Base-by-base conservation (phyloP, 2,113 vertebrate genomes). In the Tupaia tana region DNA sequence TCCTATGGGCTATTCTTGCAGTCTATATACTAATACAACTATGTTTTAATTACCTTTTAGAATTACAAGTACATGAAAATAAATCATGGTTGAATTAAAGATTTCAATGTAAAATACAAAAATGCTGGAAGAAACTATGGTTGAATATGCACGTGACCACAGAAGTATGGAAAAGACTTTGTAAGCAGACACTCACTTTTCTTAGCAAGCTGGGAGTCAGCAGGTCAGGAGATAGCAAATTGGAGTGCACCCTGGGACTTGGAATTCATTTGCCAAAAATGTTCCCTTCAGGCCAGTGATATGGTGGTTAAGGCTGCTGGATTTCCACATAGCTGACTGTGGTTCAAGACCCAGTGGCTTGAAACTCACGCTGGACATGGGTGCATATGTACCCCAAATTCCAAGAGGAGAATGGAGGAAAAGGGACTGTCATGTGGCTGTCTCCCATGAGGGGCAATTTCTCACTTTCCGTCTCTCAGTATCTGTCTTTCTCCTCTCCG, bases 11-110 rank as follows among this genome's bases (percentile, higher is more conserved):
- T 78, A 67, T 58, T 34, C 78, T 81, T 73, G 58, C 29, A 18
- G 58, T 64, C 15, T 29, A 61, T 20, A n/a, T 70, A 29, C 63
- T 25, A 74, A 74, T 27, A 63, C 13, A 61, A 64, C 43, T 75
- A 61, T 25, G 16, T 86, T 92, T 56, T 31, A 69, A 34, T n/a
- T 52, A 52, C 12, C 61, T 70, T 93, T 80, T 61, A 85, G 31
- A 89, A 29, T 86, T 43, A 58, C 6, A 43, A 2, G 59, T 75
- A 24, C 22, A 67, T 73, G 56, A 74, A 74, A 90, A 52, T 34
- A 94, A 95, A 25, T 91, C 22, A 20, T 52, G 58, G n/a, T 7
- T 59, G 80, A 25, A 58, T 29, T 75, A 91, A 86, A 89, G 27
- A 78, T 75, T 18, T 83, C 24, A 86, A 27, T 58, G 6, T 63